Conservation (phyloP, 2,888 invertebrate genomes). For the Gymnocheta viridis region DNA sequence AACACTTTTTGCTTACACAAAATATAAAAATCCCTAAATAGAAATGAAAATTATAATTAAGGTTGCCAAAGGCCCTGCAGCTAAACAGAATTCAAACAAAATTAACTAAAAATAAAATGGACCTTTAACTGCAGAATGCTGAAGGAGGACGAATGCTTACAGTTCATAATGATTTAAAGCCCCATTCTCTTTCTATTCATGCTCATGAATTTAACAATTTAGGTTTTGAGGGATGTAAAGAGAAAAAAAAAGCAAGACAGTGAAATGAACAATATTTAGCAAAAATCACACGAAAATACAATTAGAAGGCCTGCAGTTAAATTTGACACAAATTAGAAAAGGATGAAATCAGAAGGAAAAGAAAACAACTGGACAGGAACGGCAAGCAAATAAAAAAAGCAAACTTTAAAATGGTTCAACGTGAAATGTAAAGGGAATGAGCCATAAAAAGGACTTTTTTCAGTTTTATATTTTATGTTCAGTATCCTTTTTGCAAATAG, state of each 20-base stretch:
- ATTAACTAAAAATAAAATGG: slow-evolving; percentile 44
- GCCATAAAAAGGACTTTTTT: slow-evolving; percentile 1
- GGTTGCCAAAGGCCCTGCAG: slow-evolving; percentile 41
- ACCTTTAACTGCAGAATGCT: slow-evolving; percentile 22
- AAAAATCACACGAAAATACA: slow-evolving; percentile 66
- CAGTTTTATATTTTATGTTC: slow-evolving; percentile 24
- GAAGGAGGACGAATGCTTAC: not conserved
- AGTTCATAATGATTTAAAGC: not conserved
- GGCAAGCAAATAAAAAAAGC: not conserved
- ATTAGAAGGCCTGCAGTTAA: slow-evolving; percentile 63
- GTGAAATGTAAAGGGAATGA: not conserved
- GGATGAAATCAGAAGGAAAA: not conserved
- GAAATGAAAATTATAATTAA: slow-evolving; percentile 57
- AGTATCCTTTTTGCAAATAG: slow-evolving; percentile 13
- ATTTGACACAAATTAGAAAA: slow-evolving; percentile 61
- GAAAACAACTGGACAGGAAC: slow-evolving; percentile 14
- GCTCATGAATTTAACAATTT: slow-evolving; percentile 8
- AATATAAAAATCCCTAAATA: not conserved
- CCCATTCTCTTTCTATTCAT: not conserved
- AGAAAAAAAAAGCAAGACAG: not conserved
- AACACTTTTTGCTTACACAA: slow-evolving; percentile 7
- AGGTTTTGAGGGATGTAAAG: not conserved
- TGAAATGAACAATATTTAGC: slow-evolving; percentile 27
- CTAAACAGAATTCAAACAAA: slow-evolving; percentile 41
- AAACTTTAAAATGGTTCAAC: slow-evolving; percentile 16